These are phyloP conservation scores for Drosophila anomelani DNA, from an alignment of 2,888 invertebrate genomes.

Conservation along the genomic window DNA sequence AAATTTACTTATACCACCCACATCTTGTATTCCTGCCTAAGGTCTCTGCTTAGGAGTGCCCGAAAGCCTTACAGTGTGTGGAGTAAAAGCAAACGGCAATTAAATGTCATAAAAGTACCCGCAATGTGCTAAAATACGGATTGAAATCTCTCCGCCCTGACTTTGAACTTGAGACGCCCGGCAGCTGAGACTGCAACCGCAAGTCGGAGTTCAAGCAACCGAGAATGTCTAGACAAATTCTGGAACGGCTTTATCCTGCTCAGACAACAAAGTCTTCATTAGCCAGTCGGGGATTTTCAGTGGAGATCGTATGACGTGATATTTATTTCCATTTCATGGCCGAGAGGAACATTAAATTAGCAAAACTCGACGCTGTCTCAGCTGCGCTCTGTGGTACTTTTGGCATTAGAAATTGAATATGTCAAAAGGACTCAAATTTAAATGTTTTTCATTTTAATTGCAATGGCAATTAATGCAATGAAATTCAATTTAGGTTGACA, in stretches of 20 bases:
- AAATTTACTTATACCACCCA: not conserved
- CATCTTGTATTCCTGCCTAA: not conserved
- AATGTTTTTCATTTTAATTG: not conserved
- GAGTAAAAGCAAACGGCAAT: slow-evolving; percentile 44
- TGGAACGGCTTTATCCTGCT: slow-evolving; percentile 37
- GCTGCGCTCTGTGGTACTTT: slow-evolving; percentile 7
- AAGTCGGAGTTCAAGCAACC: slow-evolving; percentile 45
- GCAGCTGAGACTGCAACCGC: slow-evolving; percentile 39
- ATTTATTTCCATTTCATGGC: slow-evolving; percentile 49
- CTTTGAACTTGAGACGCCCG: slow-evolving; percentile 29
- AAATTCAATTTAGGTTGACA: not conserved
- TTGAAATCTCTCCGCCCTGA: slow-evolving; percentile 28
- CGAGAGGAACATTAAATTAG: slow-evolving; percentile 35
- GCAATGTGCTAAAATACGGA: slow-evolving; percentile 36
- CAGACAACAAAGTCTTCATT: slow-evolving; percentile 53
- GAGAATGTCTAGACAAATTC: slow-evolving; percentile 39
- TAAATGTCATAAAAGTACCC: slow-evolving; percentile 35
- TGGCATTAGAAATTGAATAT: slow-evolving; percentile 3
- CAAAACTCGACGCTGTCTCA: slow-evolving; percentile 2
- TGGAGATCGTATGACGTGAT: slow-evolving; percentile 47
- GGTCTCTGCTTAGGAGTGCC: not conserved
- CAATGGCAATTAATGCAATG: not conserved
- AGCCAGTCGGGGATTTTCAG: slow-evolving; percentile 26
- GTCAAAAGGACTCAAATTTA: not conserved
- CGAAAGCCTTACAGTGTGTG: not conserved